phyloP scores from a whole-genome alignment of 2,888 invertebrate genomes.

The Serrognathus titanus region DNA sequence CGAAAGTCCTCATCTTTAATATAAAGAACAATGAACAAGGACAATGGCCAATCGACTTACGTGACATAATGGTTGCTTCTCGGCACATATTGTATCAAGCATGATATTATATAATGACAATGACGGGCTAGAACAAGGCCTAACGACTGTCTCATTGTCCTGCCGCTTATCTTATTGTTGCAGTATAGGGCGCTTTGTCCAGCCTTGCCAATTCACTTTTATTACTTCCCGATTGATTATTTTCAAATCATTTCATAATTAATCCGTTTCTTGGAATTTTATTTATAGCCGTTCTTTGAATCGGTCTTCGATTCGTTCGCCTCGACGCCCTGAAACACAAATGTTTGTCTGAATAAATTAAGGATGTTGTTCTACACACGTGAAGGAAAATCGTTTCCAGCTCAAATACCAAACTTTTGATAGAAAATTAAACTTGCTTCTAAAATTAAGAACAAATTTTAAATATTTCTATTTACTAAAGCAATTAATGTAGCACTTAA shows the following conservation, averaged over 20 bases:
- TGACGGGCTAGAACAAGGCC: slow-evolving; percentile 45
- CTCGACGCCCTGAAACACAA: too few relatives aligned
- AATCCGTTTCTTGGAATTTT: slow-evolving; percentile 32
- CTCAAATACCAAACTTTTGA: too few relatives aligned
- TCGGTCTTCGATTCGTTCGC: too few relatives aligned
- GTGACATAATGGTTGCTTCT: slow-evolving; percentile 46
- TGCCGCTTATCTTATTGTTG: slow-evolving; percentile 36
- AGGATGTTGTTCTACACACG: too few relatives aligned
- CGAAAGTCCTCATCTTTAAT: slow-evolving; percentile 39
- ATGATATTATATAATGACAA: slow-evolving; percentile 50
- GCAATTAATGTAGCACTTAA: too few relatives aligned
- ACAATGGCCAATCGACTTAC: slow-evolving; percentile 50
- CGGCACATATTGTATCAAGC: slow-evolving; percentile 49
- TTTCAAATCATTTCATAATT: slow-evolving; percentile 43
- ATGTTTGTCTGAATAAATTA: too few relatives aligned
- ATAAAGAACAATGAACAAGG: slow-evolving; percentile 44
- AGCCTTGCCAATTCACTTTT: slow-evolving; percentile 34
- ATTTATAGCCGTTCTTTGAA: slow-evolving; percentile 3
- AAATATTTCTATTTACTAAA: too few relatives aligned
- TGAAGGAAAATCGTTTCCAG: too few relatives aligned
- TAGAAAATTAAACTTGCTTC: too few relatives aligned
- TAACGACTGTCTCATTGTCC: slow-evolving; percentile 38
- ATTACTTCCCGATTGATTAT: slow-evolving; percentile 41
- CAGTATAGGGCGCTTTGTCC: slow-evolving; percentile 32
- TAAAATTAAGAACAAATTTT: too few relatives aligned